Conservation (phyloP, 2,113 vertebrate genomes). For the Hippocampus barbouri region DNA sequence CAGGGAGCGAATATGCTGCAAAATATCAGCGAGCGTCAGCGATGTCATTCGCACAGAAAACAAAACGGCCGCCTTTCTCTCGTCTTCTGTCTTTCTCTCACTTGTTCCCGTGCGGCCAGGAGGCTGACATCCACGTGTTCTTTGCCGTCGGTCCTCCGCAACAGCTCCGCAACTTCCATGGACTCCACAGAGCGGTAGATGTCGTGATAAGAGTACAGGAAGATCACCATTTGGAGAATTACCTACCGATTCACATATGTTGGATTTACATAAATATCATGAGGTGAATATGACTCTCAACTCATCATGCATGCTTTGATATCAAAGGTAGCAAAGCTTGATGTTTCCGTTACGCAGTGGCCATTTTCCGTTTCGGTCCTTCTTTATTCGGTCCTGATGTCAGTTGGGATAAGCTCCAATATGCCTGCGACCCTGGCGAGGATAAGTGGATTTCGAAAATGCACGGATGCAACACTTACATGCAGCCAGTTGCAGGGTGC, state of each 20-base stretch:
- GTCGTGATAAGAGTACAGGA: constrained; percentile 49
- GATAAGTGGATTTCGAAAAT: neutral
- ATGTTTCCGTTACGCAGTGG: no score
- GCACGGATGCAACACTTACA: constrained; percentile 54
- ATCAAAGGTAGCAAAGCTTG: no score
- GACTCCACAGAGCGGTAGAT: constrained; percentile 51
- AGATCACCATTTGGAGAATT: constrained; percentile 29
- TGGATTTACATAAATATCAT: neutral
- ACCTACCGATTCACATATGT: constrained; percentile 48
- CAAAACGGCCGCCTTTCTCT: neutral
- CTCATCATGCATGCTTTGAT: neutral
- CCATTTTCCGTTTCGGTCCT: neutral
- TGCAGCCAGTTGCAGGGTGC: constrained; percentile 70
- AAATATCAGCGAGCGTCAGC: constrained; percentile 1
- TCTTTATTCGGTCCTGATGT: constrained; percentile 30
- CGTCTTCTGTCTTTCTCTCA: constrained; percentile 42
- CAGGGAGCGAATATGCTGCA: constrained; percentile 60
- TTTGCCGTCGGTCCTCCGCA: constrained; percentile 59
- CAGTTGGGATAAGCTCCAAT: neutral
- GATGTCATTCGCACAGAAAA: neutral
- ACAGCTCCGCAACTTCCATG: constrained; percentile 48
- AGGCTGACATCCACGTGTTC: constrained; percentile 58
- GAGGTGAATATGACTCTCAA: neutral
- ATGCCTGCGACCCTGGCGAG: no score
- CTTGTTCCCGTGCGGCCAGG: constrained; percentile 68